Conservation (phyloP, 2,797 vertebrate genomes). For the Crocidura indochinensis region DNA sequence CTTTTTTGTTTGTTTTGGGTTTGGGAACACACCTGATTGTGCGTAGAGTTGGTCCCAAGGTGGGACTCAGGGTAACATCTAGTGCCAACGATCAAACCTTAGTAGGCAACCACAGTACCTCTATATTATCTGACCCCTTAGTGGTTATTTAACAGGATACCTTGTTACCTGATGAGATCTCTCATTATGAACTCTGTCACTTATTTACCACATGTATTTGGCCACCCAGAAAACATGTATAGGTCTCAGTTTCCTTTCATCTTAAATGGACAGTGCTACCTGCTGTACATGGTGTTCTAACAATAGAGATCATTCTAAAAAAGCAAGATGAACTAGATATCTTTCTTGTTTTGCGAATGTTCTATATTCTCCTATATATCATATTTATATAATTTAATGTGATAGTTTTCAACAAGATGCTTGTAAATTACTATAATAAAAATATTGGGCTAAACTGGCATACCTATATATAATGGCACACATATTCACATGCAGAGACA, state of each 20-base stretch:
- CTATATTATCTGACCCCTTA: too few relatives aligned
- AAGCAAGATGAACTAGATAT: constrained; percentile 12
- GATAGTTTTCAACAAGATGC: background rate
- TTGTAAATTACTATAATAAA: background rate
- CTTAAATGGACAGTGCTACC: background rate
- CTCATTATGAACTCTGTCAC: background rate
- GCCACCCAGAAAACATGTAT: background rate
- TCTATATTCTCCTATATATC: background rate
- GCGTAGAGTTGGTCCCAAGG: too few relatives aligned
- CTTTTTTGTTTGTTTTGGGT: background rate
- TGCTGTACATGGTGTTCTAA: background rate
- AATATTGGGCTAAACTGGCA: background rate
- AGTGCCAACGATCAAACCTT: too few relatives aligned
- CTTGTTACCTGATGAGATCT: constrained; percentile 40
- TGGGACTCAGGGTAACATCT: too few relatives aligned
- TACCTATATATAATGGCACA: background rate
- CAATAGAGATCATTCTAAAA: background rate
- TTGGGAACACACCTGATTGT: too few relatives aligned
- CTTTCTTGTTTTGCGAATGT: background rate
- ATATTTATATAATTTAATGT: background rate
- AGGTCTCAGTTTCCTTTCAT: background rate
- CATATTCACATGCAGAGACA: too few relatives aligned
- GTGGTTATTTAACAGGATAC: background rate
- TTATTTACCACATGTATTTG: background rate
- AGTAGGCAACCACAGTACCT: too few relatives aligned